These are phyloP conservation scores for Sinopyrophorus schimmeli DNA, from an alignment of 2,888 invertebrate species.

Conservation along the genomic window DNA sequence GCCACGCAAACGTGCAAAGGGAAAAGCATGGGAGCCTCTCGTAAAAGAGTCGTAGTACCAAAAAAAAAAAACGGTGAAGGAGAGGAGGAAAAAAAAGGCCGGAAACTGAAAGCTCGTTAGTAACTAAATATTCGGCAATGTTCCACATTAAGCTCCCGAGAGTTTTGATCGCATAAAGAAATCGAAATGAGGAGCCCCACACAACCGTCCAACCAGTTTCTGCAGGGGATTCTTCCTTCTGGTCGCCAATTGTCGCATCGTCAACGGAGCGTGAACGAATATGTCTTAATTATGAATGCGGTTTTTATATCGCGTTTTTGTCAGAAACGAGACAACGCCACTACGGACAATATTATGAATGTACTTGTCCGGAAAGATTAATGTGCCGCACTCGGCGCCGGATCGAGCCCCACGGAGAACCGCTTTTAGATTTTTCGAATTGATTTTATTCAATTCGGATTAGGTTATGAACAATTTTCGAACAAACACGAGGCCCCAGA, in stretches of 20 bases:
- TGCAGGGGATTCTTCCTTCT: constrained; percentile 22
- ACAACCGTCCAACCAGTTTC: constrained; percentile 26
- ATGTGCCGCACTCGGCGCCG: constrained; percentile 12
- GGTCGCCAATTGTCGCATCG: constrained; percentile 31
- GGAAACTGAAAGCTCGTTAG: constrained; percentile 36
- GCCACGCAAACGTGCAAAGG: no score
- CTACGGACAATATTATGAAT: constrained; percentile 29
- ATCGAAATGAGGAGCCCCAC: constrained; percentile 16
- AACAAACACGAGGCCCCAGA: no score
- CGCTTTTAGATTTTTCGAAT: no score
- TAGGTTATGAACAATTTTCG: no score
- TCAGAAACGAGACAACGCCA: constrained; percentile 26
- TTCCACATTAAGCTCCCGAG: constrained; percentile 28
- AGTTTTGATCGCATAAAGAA: constrained; percentile 26
- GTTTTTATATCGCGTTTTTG: constrained; percentile 32
- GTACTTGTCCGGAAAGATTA: constrained; percentile 28
- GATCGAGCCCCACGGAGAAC: no score
- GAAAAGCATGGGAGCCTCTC: no score
- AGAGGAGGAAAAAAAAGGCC: constrained; percentile 20
- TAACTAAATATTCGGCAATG: constrained; percentile 35
- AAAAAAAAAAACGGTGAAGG: constrained; percentile 8
- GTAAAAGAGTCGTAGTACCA: no score
- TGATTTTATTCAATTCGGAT: no score
- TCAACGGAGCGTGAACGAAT: constrained; percentile 31
- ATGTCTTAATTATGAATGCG: constrained; percentile 34